Evolutionary conservation across 2,797 vertebrate genomes (phyloP).

Genomic region (Sardinella longiceps): DNA sequence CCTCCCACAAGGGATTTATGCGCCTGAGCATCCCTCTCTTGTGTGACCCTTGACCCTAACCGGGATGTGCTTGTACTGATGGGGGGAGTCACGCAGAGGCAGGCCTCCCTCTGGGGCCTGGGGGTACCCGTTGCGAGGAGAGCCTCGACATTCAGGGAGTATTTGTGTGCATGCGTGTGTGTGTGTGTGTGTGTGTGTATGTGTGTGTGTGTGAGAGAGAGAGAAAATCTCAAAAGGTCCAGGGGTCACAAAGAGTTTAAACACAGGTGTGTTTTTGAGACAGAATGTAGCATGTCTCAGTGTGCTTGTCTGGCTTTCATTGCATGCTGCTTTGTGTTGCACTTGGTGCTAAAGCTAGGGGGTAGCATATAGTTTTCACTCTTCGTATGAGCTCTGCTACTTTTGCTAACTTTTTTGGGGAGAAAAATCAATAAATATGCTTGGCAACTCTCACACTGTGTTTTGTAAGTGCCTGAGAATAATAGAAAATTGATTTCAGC

Average conservation of each 20-base stretch:
- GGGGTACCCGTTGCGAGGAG: not conserved
- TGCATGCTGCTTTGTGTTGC: not conserved
- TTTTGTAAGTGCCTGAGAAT: slow-evolving; percentile 23
- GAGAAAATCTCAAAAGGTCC: not conserved
- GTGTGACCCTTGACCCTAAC: not conserved
- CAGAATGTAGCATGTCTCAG: not conserved
- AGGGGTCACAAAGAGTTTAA: not conserved
- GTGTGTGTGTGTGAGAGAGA: slow-evolving; percentile 24
- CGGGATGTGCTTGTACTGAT: not conserved
- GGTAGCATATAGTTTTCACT: not conserved
- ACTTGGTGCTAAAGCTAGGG: not conserved
- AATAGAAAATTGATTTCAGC: not conserved
- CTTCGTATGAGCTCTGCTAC: not conserved
- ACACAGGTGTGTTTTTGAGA: not conserved
- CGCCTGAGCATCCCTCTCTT: slow-evolving; percentile 31
- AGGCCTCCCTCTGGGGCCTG: not conserved
- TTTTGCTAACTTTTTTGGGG: not conserved
- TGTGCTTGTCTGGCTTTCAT: not conserved
- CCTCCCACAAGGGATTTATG: slow-evolving; percentile 29
- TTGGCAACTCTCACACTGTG: not conserved
- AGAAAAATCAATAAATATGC: slow-evolving; percentile 16
- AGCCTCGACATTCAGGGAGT: not conserved
- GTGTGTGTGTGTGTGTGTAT: slow-evolving; percentile 18
- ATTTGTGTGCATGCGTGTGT: not conserved
- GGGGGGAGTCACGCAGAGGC: not conserved